Percentiles rank a stretch among this genome's conserved stretches.
Conservation (phyloP, 2,797 vertebrate species). For the Pangasius krempfi region DNA sequence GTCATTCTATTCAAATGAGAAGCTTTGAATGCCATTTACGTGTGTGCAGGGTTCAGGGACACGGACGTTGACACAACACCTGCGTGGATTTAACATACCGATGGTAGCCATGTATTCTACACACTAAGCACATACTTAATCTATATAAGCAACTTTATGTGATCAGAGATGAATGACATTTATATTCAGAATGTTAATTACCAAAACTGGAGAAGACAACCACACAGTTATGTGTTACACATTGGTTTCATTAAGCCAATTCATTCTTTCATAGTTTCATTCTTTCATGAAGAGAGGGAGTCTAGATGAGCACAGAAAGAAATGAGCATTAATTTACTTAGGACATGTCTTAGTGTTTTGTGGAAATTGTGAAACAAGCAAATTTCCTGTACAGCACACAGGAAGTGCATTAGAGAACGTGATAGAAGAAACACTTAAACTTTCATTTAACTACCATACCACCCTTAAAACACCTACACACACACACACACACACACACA, state of each 20-base stretch:
- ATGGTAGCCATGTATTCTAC: slow-evolving; percentile 29
- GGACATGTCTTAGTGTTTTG: background rate
- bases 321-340: background rate
- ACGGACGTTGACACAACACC: slow-evolving; percentile 58
- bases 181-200: too few species aligned
- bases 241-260: background rate
- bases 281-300: background rate
- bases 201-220: background rate
- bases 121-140: slow-evolving; percentile 7
- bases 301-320: background rate
- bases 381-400: background rate
- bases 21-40: slow-evolving; percentile 60
- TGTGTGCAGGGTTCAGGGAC: slow-evolving; percentile 42
- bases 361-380: slow-evolving; percentile 4
- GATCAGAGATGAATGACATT: background rate
- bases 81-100: slow-evolving; percentile 32
- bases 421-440: slow-evolving; percentile 46
- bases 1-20: slow-evolving; percentile 56
- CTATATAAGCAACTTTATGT: background rate
- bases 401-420: slow-evolving; percentile 25
- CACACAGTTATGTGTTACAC: background rate
- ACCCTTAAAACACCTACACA: slow-evolving; percentile 32
- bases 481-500: slow-evolving; percentile 18
- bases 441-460: slow-evolving; percentile 19
- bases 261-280: too few species aligned